Conservation (phyloP, 2,888 invertebrate genomes). For the Spodoptera littoralis region DNA sequence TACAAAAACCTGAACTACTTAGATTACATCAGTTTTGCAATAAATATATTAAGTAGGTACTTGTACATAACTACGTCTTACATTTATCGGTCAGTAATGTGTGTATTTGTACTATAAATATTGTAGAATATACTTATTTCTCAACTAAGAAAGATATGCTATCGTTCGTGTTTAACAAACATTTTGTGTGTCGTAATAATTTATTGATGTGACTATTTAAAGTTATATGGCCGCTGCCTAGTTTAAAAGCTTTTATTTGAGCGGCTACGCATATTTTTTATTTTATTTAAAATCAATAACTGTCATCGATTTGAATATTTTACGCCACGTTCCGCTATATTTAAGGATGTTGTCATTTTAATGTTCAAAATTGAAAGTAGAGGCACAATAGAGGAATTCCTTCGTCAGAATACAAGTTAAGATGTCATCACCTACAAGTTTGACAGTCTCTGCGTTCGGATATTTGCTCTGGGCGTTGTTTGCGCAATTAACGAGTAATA, state of each 20-base stretch:
- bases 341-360: conserved; percentile 1
- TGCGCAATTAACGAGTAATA: conserved; percentile 54
- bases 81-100: conserved; percentile 21
- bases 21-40: conserved; percentile 23
- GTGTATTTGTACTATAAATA: conserved; percentile 3
- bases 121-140: conserved; percentile 15
- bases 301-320: no score
- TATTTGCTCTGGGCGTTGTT: conserved; percentile 48
- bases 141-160: conserved; percentile 12
- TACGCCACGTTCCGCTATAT: not conserved
- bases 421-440: conserved; percentile 27
- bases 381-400: conserved; percentile 27
- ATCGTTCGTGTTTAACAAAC: conserved; percentile 5
- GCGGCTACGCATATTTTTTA: not conserved
- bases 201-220: conserved; percentile 4
- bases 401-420: conserved; percentile 22
- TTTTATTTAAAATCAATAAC: no score
- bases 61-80: conserved; percentile 2
- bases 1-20: conserved; percentile 18
- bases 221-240: not conserved
- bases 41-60: not conserved
- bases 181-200: conserved; percentile 16
- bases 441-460: conserved; percentile 36
- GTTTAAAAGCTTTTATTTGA: not conserved
- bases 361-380: conserved; percentile 26